Evolutionary conservation across 2,888 invertebrate species (phyloP).

Genomic region (Ellobium chinense): DNA sequence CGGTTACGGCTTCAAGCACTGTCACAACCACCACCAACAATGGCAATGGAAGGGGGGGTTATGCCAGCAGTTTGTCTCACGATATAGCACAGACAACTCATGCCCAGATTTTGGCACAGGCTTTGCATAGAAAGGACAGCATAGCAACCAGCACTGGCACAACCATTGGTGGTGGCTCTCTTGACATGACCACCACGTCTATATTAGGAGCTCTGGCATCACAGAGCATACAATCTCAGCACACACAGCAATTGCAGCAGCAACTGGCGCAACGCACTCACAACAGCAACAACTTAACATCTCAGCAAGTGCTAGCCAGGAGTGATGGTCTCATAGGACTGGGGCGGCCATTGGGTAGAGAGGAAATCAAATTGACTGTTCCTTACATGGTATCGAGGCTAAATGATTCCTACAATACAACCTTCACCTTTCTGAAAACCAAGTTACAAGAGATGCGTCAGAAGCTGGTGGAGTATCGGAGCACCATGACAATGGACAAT

Average conservation of each 20-base stretch:
- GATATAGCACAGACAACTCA: background rate
- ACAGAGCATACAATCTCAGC: background rate
- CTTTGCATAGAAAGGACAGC: conserved; percentile 48
- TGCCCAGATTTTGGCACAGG: conserved; percentile 20
- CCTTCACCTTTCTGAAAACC: conserved; percentile 68
- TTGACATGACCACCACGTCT: background rate
- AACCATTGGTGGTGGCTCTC: background rate
- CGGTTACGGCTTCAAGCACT: conserved; percentile 6
- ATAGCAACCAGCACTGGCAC: conserved; percentile 55
- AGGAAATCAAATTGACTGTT: conserved; percentile 67
- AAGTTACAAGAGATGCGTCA: conserved; percentile 65
- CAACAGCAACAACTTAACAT: conserved; percentile 42
- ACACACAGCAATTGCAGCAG: conserved; percentile 45
- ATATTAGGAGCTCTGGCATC: background rate
- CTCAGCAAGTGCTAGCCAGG: conserved; percentile 43
- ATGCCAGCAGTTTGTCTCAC: background rate
- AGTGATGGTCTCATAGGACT: conserved; percentile 27
- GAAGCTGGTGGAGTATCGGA: conserved; percentile 60
- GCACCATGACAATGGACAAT: conserved; percentile 61
- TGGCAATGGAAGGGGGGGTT: background rate
- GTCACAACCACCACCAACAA: conserved; percentile 5
- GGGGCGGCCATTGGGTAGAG: conserved; percentile 53
- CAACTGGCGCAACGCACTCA: conserved; percentile 6
- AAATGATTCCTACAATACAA: conserved; percentile 68
- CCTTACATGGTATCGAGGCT: conserved; percentile 69